Evolutionary conservation across 92 coral and sea anemone genomes (phyloP).

Genomic region (Zoanthus sociatus): DNA sequence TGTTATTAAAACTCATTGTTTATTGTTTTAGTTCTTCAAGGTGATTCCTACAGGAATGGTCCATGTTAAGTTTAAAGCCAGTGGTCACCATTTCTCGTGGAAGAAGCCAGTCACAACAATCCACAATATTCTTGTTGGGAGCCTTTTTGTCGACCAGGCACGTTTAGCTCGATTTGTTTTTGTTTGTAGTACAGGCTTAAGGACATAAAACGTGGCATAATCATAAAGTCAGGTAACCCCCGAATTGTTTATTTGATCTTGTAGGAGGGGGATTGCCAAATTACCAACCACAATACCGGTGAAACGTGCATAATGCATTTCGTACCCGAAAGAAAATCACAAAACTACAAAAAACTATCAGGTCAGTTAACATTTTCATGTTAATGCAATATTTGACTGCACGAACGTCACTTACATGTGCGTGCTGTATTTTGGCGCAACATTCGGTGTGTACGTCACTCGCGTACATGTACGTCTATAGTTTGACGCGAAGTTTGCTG

Average conservation of each 20-base stretch:
- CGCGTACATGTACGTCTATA: neutral
- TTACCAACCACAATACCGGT: conserved; percentile 89
- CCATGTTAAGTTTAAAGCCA: conserved; percentile 91
- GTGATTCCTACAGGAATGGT: conserved; percentile 95
- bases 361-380: conserved; percentile 54
- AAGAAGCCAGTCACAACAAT: conserved; percentile 93
- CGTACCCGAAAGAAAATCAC: conserved; percentile 88
- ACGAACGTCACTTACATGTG: no score
- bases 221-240: neutral
- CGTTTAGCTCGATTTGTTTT: no score
- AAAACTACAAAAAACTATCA: conserved; percentile 83
- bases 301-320: conserved; percentile 91
- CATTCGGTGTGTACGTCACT: neutral
- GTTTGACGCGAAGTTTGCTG: no score
- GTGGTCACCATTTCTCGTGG: conserved; percentile 96
- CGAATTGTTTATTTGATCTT: neutral
- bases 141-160: conserved; percentile 96
- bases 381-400: no score
- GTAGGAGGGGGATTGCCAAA: conserved; percentile 92
- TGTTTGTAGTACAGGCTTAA: no score
- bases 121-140: conserved; percentile 94
- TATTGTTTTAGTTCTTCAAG: conserved; percentile 72
- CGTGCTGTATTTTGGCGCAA: no score
- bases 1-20: neutral
- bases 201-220: no score